These are phyloP conservation scores for Urocolius indicus DNA, from an alignment of 2,113 vertebrate species.

Conservation along the genomic window DNA sequence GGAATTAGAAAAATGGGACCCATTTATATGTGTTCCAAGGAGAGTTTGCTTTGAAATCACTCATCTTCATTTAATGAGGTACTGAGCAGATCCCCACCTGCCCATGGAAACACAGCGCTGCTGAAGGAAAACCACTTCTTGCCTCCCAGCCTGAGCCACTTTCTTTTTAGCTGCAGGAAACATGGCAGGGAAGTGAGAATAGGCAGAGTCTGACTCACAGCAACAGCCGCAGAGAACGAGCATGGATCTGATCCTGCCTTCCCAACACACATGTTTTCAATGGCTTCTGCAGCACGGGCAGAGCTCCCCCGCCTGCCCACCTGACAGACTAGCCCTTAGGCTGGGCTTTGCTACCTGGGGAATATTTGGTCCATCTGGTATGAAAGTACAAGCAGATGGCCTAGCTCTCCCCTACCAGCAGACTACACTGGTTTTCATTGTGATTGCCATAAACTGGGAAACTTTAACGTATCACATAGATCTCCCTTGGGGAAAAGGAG, in stretches of 20 bases:
- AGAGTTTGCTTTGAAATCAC: background rate
- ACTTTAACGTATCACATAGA: background rate
- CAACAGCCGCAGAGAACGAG: background rate
- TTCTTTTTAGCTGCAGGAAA: background rate
- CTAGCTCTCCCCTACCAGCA: background rate
- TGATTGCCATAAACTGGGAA: background rate
- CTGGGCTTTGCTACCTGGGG: background rate
- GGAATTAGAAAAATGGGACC: background rate
- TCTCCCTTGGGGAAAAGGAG: background rate
- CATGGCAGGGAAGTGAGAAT: background rate
- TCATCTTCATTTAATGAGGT: background rate
- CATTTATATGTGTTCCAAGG: fast-evolving
- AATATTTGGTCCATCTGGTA: background rate
- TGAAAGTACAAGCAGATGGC: background rate
- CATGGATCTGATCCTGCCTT: background rate
- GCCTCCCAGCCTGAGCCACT: background rate
- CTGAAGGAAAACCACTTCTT: background rate
- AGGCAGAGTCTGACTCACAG: background rate
- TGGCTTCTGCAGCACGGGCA: background rate
- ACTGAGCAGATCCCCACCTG: background rate
- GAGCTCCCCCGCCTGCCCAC: background rate
- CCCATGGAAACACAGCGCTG: fast-evolving
- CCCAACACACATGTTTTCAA: fast-evolving
- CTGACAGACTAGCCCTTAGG: background rate
- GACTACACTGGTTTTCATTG: background rate